Base-by-base conservation (phyloP, 1,140 invertebrate species). In the Lasioglossum baleicum region DNA sequence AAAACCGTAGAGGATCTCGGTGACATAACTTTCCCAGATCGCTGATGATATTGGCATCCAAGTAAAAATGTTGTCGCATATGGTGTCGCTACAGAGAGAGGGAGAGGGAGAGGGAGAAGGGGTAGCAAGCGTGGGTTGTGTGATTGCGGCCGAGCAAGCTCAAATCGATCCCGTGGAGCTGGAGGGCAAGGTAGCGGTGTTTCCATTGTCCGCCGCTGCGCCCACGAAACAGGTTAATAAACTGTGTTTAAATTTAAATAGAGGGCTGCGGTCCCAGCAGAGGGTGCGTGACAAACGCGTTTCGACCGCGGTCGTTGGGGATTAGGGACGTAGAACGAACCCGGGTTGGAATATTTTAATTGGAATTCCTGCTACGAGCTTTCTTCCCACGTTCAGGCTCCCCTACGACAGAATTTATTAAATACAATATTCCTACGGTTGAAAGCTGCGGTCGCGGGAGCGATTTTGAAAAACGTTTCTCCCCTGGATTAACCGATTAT, bases 241-340 rank as follows among this genome's bases (percentile, higher is more conserved):
- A 78, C 60, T 78, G 67, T 71, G 60, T 78, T 78, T 78, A 72
- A 78, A 71, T 71, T 72, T 71, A 78, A 78, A 78, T 64, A 78
- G 68, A 72, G 75, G 67, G n/a, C 68, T 51, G 56, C n/a, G 66
- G 66, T 70, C 69, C 15, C 44, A 51, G n/a, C 13, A 20, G 66
- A 58, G 13, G 7, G 22, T n/a, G 51, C 26, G 51, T 68, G 66
- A 75, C 73, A 22, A 56, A 67, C 31, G 73, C 63, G 31, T 31
- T 58, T 60, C 53, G 22, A 31, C 22, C 35, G 15, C 53, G 65
- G 7, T 35, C 0, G 48, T 67, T 7, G 48, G 15, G 17, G 42
- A 70, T 76, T 60, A 35, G 22, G 66, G 17, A 6, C 44, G 56
- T n/a, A 7, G 22, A 67, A 67, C 75, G 17, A 15, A 20, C 26